Percentiles rank a stretch among this genome's conserved stretches.
Conservation (phyloP, 2,888 invertebrate species). For the Acanthococcus lagerstroemiae region DNA sequence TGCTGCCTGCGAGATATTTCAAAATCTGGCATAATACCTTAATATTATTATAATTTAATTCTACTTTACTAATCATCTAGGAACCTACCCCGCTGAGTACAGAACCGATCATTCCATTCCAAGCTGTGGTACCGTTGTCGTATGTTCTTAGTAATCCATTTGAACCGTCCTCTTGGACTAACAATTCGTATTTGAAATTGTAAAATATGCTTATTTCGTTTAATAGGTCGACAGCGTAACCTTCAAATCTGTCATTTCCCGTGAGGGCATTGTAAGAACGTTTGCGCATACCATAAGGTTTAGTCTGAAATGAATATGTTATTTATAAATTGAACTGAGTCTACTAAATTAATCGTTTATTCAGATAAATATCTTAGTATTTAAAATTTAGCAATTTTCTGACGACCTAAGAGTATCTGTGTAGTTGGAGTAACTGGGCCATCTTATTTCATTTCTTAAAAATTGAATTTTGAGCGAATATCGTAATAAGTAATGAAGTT, state of each 20-base stretch:
- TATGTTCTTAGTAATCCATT: slow-evolving; percentile 44
- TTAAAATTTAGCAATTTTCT: too few species aligned
- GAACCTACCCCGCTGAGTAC: slow-evolving; percentile 42
- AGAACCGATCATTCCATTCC: slow-evolving; percentile 43
- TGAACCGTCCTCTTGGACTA: slow-evolving; percentile 41
- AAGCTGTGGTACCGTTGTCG: slow-evolving; percentile 65
- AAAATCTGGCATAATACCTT: neutral
- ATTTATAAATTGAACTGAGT: too few species aligned
- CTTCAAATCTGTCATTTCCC: slow-evolving; percentile 53
- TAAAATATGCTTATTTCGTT: slow-evolving; percentile 49
- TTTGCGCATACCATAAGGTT: slow-evolving; percentile 56
- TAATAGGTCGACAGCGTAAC: slow-evolving; percentile 55
- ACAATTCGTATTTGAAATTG: slow-evolving; percentile 52
- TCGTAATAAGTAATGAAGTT: too few species aligned
- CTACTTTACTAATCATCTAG: neutral
- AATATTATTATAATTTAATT: neutral
- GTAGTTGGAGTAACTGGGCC: too few species aligned
- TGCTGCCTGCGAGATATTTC: slow-evolving; percentile 58
- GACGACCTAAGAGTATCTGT: too few species aligned
- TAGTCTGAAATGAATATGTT: too few species aligned
- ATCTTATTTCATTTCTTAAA: too few species aligned
- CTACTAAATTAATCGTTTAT: too few species aligned
- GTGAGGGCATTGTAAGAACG: slow-evolving; percentile 42
- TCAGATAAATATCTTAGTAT: too few species aligned
- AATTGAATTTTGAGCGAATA: too few species aligned